phyloP scores from a whole-genome alignment of 2,888 invertebrate genomes.

The Panopea generosa region DNA sequence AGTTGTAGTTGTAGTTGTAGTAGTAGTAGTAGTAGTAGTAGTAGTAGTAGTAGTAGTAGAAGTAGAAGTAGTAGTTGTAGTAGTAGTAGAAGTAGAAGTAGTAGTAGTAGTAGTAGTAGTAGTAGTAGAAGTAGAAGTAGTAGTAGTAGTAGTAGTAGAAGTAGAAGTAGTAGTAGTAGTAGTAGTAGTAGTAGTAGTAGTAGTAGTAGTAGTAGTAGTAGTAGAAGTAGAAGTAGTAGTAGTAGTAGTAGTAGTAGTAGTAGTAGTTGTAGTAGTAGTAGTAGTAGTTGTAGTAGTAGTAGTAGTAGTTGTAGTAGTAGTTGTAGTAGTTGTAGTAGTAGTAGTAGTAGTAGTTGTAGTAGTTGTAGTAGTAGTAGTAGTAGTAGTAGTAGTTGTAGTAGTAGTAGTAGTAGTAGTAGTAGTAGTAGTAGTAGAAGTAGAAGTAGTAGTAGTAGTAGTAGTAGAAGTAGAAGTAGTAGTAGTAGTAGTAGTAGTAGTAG shows the following conservation, averaged over 20 bases:
- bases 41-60: constrained; percentile 4
- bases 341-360: constrained; percentile 19
- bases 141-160: no score
- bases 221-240: constrained; percentile 24
- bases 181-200: constrained; percentile 17
- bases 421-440: constrained; percentile 17
- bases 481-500: constrained; percentile 23
- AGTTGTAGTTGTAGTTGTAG: not conserved
- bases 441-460: constrained; percentile 30
- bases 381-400: constrained; percentile 18
- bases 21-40: no score
- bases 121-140: no score
- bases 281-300: constrained; percentile 30
- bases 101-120: not conserved
- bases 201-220: constrained; percentile 25
- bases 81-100: not conserved
- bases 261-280: constrained; percentile 35
- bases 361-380: constrained; percentile 16
- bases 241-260: constrained; percentile 33
- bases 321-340: constrained; percentile 20
- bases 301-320: constrained; percentile 1
- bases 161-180: not conserved
- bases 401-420: constrained; percentile 30
- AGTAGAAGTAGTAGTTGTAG: constrained; percentile 1
- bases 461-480: constrained; percentile 27